Conservation (phyloP, 2,113 vertebrate species). For the Rhipidura dahli region DNA sequence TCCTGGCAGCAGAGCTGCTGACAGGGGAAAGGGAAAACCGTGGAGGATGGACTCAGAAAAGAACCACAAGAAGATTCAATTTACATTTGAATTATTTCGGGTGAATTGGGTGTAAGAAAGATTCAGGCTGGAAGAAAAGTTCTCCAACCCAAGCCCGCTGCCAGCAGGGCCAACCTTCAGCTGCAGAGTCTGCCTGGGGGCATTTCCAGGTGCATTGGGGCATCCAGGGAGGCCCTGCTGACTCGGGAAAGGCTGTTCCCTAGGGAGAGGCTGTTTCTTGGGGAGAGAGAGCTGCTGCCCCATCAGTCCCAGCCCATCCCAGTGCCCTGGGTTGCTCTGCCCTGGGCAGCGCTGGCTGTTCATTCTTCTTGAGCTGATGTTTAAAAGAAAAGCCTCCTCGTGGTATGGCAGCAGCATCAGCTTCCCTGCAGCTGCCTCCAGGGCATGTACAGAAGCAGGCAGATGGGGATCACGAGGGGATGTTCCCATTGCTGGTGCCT, state of each 20-base stretch:
- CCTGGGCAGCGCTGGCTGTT: not conserved
- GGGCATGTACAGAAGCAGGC: rapidly evolving
- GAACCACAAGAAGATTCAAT: not conserved
- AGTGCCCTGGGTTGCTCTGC: not conserved
- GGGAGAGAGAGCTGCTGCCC: not conserved
- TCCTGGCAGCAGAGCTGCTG: not conserved
- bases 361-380: not conserved
- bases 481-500: rapidly evolving
- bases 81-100: not conserved
- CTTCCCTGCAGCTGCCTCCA: not conserved
- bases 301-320: not conserved
- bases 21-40: not conserved
- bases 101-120: not conserved
- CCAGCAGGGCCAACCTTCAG: not conserved
- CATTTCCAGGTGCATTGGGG: rapidly evolving
- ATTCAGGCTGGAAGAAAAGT: not conserved
- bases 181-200: not conserved
- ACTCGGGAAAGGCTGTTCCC: not conserved
- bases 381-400: not conserved
- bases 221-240: not conserved
- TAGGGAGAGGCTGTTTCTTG: not conserved
- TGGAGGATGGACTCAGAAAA: not conserved
- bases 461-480: rapidly evolving
- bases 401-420: not conserved
- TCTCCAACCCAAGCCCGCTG: rapidly evolving